Evolutionary conservation across 2,888 invertebrate genomes (phyloP), one percentile per base, ranked within the genome.

Genomic region (Erannis defoliaria): DNA sequence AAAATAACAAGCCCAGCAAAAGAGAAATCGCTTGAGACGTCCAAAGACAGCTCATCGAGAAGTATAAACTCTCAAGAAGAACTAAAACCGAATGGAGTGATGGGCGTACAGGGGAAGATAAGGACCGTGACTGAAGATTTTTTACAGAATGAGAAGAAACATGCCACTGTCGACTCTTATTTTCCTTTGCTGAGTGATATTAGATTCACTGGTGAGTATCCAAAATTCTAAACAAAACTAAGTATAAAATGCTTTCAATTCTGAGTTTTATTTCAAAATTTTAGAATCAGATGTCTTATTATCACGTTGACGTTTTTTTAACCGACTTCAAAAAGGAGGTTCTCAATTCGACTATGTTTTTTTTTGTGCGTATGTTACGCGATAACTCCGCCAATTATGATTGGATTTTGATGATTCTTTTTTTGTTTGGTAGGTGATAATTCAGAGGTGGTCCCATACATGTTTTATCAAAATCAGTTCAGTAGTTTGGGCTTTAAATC

Each of bases 81-180:
- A 23, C 71, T 71, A 4, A 68, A 59, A 21, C 61, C 71, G 8
- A 80, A 82, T 14, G 80, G 81, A n/a, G 71, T 78, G 3, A 61
- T 65, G 0, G 75, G 76, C 8, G 60, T 64, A 1, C 74, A 77
- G 12, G 80, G 76, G 5, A 84, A 76, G 50, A 68, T 89, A 51
- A 71, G 82, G 1, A 73, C 80, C 1, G 84, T 84, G 1, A 91
- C 92, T 5, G 84, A 89, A 66, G 81, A 88, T 73, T 93, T 93
- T 78, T 86, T 93, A 61, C 85, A 88, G 57, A 93, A 93, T 33
- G 94, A 93, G 62, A 94, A 94, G 75, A 91, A 91, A 12, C 94
- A 49, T 23, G 62, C 62, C 19, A 62, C 53, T 4, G n/a, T 57
- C 35, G 56, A 90, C 66, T 75, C 82, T 2, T 91, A 82, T 71